Base-by-base conservation (phyloP, 2,113 vertebrate genomes). In the Antechinus stuartii region DNA sequence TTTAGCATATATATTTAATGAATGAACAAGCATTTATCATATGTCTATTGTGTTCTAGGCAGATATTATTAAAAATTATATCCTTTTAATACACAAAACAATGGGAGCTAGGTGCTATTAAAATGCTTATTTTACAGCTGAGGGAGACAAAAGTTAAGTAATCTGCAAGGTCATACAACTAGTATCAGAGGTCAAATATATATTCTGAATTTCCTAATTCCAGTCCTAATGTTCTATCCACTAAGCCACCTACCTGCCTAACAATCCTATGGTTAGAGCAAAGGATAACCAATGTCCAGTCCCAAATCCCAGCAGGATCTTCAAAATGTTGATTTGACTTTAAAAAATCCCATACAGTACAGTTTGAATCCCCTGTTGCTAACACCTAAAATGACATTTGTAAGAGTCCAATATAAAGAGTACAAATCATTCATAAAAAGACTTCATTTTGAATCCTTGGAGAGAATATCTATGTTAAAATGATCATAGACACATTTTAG, bases 1-100 rank as follows among this genome's bases (percentile, higher is more conserved):
- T 8, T 92, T 55, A 1, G 23, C 42, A 54, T 93, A 90, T 54
- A 91, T 97, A 94, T 95, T 0, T 35, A 90, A 52, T 49, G 10
- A 91, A 7, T 53, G 52, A 89, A 50, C 19, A 76, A 76, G 1
- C 35, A 84, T 84, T 84, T n/a, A 84, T 84, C 42, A 84, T 42
- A 84, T 42, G 1, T 26, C 16, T 76, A 42, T 3, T n/a, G 14
- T n/a, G 16, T 84, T 42, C n/a, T 16, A 84, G n/a, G 19, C 16
- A 84, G n/a, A 42, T n/a, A 84, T 22, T 23, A 42, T 84, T 84
- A 42, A 61, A 84, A 84, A 0, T 23, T 42, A 23, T 26, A 57
- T 68, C 0, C 57, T 19, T 84, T 42, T 23, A 42, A 84, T 84
- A n/a, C 16, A 23, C n/a, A 84, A 84, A 84, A 42, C 68, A 42